phyloP scores from a whole-genome alignment of 2,888 invertebrate genomes.

The Andricus quercusramuli region DNA sequence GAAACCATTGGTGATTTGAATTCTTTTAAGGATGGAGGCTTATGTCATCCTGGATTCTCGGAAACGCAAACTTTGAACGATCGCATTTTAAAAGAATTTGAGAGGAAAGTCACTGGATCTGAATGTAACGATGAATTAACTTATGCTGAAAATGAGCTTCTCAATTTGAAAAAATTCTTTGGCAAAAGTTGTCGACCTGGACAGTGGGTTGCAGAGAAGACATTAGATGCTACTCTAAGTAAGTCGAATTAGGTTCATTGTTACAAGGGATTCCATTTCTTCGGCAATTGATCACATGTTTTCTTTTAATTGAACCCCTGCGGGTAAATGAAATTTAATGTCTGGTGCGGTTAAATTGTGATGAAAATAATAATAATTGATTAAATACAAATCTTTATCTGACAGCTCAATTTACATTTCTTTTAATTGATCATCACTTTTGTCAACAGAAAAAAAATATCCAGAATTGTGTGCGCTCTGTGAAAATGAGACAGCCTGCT shows the following conservation, averaged over 20 bases:
- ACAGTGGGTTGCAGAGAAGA: conserved; percentile 81
- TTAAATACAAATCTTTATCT: background rate
- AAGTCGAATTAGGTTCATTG: conserved; percentile 69
- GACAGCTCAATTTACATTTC: background rate
- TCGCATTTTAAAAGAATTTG: conserved; percentile 82
- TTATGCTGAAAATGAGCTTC: conserved; percentile 81
- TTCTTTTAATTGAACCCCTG: background rate
- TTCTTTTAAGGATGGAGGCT: conserved; percentile 80
- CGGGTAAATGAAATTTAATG: background rate
- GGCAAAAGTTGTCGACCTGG: conserved; percentile 87
- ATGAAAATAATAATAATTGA: background rate
- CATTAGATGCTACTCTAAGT: conserved; percentile 82
- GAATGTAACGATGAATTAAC: conserved; percentile 74
- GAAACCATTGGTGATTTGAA: conserved; percentile 73
- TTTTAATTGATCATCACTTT: background rate
- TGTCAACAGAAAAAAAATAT: conserved; percentile 79
- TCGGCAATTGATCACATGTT: background rate
- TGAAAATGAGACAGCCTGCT: conserved; percentile 73
- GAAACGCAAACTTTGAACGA: conserved; percentile 82
- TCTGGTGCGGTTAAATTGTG: background rate
- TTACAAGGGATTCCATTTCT: background rate
- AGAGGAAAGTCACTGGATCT: conserved; percentile 76
- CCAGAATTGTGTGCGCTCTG: conserved; percentile 82
- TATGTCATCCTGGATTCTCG: conserved; percentile 85
- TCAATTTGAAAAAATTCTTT: conserved; percentile 84